These are phyloP conservation scores for Branchinecta lindahli DNA, from an alignment of 1,140 invertebrate species.

Conservation along the genomic window DNA sequence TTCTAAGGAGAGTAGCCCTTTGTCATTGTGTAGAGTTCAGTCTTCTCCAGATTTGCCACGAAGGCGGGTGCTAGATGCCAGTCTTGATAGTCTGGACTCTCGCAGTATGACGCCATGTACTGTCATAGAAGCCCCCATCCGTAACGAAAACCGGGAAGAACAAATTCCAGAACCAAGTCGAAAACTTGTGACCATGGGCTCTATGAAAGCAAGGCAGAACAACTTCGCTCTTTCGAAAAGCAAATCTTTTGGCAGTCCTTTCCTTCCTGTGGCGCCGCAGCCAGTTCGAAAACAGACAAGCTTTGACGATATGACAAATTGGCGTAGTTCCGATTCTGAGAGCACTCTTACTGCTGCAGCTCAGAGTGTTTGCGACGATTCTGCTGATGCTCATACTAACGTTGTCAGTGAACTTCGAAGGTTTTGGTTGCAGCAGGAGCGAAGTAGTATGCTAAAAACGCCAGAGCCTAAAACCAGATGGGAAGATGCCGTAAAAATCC, in stretches of 20 bases:
- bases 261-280: not conserved
- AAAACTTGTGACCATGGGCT: not conserved
- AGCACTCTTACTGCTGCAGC: no score
- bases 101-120: constrained; percentile 4
- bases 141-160: not conserved
- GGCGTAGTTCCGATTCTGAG: no score
- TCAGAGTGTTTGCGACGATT: no score
- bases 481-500: not conserved
- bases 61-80: not conserved
- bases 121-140: not conserved
- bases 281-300: not conserved
- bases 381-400: not conserved
- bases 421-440: not conserved
- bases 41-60: not conserved
- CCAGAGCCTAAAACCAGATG: not conserved
- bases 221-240: not conserved
- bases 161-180: no score
- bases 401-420: not conserved
- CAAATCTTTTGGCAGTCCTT: not conserved
- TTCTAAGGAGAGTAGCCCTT: not conserved
- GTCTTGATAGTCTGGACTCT: not conserved
- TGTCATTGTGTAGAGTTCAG: not conserved
- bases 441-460: not conserved
- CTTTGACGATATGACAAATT: not conserved
- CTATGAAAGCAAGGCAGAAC: not conserved